phyloP scores from a whole-genome alignment of 2,888 invertebrate species.

The Embidobia sp. region DNA sequence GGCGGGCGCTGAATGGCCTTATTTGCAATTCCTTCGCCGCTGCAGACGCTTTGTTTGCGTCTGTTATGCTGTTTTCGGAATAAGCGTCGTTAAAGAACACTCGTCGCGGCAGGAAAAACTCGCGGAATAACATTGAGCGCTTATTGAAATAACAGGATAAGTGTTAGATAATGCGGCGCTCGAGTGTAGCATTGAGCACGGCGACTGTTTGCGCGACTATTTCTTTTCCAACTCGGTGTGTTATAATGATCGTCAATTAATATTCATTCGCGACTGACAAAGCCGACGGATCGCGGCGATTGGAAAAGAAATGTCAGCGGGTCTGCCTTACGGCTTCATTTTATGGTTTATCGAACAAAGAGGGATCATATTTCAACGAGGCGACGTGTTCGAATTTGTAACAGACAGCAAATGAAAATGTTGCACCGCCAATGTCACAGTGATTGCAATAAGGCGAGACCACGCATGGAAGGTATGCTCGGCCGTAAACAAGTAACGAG shows the following conservation, averaged over 20 bases:
- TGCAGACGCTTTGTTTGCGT: conserved; percentile 34
- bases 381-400: too few relatives aligned
- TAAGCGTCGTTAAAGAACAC: conserved; percentile 21
- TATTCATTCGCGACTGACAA: too few relatives aligned
- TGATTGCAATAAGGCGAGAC: conserved; percentile 20
- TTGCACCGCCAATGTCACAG: conserved; percentile 37
- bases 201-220: too few relatives aligned
- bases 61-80: conserved; percentile 34
- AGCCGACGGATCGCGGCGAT: too few relatives aligned
- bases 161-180: conserved; percentile 37
- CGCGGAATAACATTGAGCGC: conserved; percentile 31
- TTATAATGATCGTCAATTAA: too few relatives aligned
- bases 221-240: too few relatives aligned
- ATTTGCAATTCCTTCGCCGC: conserved; percentile 38
- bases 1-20: conserved; percentile 19
- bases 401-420: conserved; percentile 24
- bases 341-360: too few relatives aligned
- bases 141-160: conserved; percentile 34
- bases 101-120: conserved; percentile 33
- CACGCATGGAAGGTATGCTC: conserved; percentile 38
- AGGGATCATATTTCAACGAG: too few relatives aligned
- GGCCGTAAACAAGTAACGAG: conserved; percentile 49
- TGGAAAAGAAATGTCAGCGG: too few relatives aligned
- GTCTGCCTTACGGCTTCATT: too few relatives aligned
- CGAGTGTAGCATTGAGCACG: conserved; percentile 19